These are phyloP conservation scores for Cantharis rustica DNA, from an alignment of 2,888 invertebrate species.

Conservation along the genomic window DNA sequence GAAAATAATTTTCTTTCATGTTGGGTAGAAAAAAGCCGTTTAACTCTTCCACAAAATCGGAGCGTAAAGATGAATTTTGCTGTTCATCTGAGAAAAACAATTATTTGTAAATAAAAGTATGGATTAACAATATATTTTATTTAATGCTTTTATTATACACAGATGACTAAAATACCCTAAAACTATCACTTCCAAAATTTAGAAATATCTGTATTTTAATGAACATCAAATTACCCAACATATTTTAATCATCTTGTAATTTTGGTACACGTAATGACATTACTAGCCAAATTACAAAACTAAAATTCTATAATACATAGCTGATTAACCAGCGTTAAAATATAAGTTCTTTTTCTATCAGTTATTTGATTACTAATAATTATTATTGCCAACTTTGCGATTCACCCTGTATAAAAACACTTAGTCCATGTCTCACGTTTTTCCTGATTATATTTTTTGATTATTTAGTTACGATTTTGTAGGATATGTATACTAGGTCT, in stretches of 20 bases:
- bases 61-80: no score
- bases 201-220: neutral
- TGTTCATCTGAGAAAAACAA: no score
- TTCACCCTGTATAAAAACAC: conserved; percentile 36
- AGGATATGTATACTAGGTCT: conserved; percentile 17
- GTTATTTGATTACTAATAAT: conserved; percentile 37
- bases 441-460: conserved; percentile 14
- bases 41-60: no score
- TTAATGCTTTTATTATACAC: neutral
- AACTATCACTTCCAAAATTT: neutral
- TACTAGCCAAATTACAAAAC: conserved; percentile 44
- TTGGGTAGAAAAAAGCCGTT: no score
- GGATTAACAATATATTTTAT: neutral
- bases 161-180: neutral
- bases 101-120: neutral
- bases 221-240: neutral
- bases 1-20: no score
- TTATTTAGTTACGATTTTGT: conserved; percentile 7
- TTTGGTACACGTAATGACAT: conserved; percentile 26
- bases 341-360: conserved; percentile 22
- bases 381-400: conserved; percentile 44
- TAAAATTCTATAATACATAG: conserved; percentile 43
- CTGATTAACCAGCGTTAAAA: conserved; percentile 40
- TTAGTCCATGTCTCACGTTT: conserved; percentile 6
- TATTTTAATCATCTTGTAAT: conserved; percentile 26